Evolutionary conservation across 2,888 invertebrate species (phyloP).

Genomic region (Pachliopta kotzebuea): DNA sequence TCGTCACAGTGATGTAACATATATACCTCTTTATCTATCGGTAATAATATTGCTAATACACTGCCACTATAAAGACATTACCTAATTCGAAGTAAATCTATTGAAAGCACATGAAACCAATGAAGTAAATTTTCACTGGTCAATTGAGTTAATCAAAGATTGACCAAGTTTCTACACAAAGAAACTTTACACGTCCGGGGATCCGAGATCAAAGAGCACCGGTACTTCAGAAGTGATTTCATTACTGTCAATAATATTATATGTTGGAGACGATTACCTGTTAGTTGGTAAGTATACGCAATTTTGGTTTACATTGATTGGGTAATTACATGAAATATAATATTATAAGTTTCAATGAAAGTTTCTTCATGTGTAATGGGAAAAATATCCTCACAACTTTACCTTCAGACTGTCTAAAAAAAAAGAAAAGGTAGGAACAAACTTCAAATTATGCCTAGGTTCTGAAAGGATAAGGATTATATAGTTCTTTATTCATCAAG

Average conservation of each 20-base stretch:
- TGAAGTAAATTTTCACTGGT: conserved; percentile 6
- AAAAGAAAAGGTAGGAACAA: too few relatives aligned
- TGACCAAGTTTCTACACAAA: conserved; percentile 1
- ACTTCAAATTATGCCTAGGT: too few relatives aligned
- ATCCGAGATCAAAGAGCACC: conserved; percentile 3
- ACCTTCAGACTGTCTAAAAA: too few relatives aligned
- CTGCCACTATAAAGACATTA: background rate
- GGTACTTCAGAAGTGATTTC: background rate
- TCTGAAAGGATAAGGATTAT: too few relatives aligned
- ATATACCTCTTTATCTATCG: too few relatives aligned
- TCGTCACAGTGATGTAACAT: too few relatives aligned
- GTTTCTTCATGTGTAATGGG: too few relatives aligned
- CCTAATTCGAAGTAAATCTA: background rate
- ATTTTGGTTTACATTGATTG: background rate
- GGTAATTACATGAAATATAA: background rate
- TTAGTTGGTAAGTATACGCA: background rate
- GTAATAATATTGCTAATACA: too few relatives aligned
- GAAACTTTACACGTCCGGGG: conserved; percentile 6
- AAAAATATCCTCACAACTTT: too few relatives aligned
- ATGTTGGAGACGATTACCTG: background rate
- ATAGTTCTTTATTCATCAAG: too few relatives aligned
- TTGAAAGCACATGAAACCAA: conserved; percentile 3
- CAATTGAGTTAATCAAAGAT: conserved; percentile 17
- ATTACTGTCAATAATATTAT: background rate
- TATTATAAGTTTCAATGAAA: background rate